Conservation (phyloP, 2,888 invertebrate genomes). For the Ethmia dodecea region DNA sequence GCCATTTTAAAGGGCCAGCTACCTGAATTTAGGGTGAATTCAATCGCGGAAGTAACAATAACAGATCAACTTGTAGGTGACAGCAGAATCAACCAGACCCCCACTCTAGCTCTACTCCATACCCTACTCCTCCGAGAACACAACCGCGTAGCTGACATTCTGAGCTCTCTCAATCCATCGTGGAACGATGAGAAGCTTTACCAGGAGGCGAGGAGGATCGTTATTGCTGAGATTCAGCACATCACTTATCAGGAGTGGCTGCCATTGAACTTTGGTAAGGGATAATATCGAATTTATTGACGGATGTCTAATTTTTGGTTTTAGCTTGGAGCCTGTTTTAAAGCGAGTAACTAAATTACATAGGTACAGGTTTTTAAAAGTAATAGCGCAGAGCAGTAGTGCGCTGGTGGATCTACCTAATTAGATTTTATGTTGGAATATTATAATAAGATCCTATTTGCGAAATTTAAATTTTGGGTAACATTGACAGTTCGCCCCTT, state of each 20-base stretch:
- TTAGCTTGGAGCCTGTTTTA: too few species aligned
- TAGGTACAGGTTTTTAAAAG: too few species aligned
- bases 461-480: too few species aligned
- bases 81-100: slow-evolving; percentile 71
- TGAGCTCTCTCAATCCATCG: slow-evolving; percentile 70
- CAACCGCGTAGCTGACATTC: slow-evolving; percentile 71
- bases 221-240: slow-evolving; percentile 77
- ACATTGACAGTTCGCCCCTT: too few species aligned
- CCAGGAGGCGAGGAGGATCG: slow-evolving; percentile 74
- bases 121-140: slow-evolving; percentile 75
- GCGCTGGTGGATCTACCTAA: too few species aligned
- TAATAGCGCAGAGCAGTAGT: too few species aligned
- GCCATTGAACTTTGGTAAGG: slow-evolving; percentile 70
- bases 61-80: slow-evolving; percentile 72
- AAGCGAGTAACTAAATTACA: too few species aligned
- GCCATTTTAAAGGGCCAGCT: too few species aligned
- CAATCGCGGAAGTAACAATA: too few species aligned
- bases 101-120: slow-evolving; percentile 70
- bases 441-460: too few species aligned
- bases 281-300: neutral
- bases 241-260: slow-evolving; percentile 79
- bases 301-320: neutral
- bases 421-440: too few species aligned
- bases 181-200: slow-evolving; percentile 78
- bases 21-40: too few species aligned